Base-by-base conservation (phyloP, 2,113 vertebrate species). In the Lepus timidus region DNA sequence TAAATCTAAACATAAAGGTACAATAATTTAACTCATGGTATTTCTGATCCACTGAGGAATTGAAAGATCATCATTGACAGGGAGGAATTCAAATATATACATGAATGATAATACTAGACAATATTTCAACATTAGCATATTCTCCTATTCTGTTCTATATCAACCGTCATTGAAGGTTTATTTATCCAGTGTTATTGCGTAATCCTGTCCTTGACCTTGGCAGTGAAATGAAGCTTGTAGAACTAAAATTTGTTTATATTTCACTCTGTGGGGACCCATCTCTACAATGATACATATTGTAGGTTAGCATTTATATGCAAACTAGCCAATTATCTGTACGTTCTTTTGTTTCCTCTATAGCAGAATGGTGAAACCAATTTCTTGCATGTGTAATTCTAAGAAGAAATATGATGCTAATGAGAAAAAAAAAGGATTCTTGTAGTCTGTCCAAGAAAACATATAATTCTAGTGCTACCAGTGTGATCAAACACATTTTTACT, bases 271-370 rank as follows among this genome's bases (percentile, higher is more conserved):
- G 22, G 29, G 51, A 85, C n/a, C 9, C 25, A 84, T 78, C 20
- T 49, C 29, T 90, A 36, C 39, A 86, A 58, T 73, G 52, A 39
- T 90, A 49, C 31, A 64, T 82, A 9, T 10, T 73, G 3, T 91
- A 92, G 67, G 25, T 68, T 96, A 70, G 20, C 44, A 95, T 86
- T 91, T 93, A 80, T 70, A 64, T 95, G 51, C n/a, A 94, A 87
- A 86, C 13, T 94, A 93, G 29, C 49, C 65, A 94, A 76, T 95
- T 88, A 85, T 70, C 74, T 83, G 19, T 83, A 27, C 88, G 95
- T 96, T 79, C 91, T 51, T 75, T 91, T 82, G 67, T 93, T 95
- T 85, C 9, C 13, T 22, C 65, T 85, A 80, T 0, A 96, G 80
- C 25, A 84, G 23, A 95, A 58, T 74, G 58, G 17, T 84, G 52